Conservation (phyloP, 2,888 invertebrate genomes). For the Sisyra terminalis region DNA sequence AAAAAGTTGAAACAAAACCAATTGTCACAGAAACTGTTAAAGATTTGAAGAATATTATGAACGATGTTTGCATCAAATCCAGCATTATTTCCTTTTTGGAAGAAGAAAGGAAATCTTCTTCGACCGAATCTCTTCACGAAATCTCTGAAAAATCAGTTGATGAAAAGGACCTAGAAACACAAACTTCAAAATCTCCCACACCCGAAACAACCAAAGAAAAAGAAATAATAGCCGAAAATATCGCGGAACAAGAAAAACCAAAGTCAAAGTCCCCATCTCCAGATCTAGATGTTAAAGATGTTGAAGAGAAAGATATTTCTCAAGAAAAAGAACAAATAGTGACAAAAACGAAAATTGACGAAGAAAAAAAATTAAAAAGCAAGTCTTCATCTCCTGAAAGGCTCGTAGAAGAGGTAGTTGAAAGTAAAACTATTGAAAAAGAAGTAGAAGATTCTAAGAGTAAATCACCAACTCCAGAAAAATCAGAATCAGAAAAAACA, state of each 20-base stretch:
- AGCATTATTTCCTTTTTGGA: constrained; percentile 13
- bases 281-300: constrained; percentile 2
- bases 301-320: neutral
- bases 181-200: constrained; percentile 13
- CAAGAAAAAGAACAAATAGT: neutral
- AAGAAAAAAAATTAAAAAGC: constrained; percentile 8
- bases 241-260: neutral
- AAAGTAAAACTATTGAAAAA: constrained; percentile 9
- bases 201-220: constrained; percentile 11
- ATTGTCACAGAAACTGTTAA: neutral
- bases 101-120: constrained; percentile 16
- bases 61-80: constrained; percentile 11
- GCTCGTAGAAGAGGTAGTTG: constrained; percentile 12
- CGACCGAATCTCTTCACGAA: constrained; percentile 5
- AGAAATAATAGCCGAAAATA: neutral
- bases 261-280: neutral
- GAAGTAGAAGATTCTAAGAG: neutral
- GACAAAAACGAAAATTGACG: neutral
- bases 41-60: constrained; percentile 4
- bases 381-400: constrained; percentile 21
- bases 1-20: neutral
- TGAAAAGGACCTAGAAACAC: constrained; percentile 22
- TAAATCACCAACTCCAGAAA: neutral
- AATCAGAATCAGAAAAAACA: constrained; percentile 1
- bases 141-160: constrained; percentile 11